Evolutionary conservation across 1,140 invertebrate genomes (phyloP), one percentile per base, ranked within the genome.

Genomic region (Heliothis subflexa): DNA sequence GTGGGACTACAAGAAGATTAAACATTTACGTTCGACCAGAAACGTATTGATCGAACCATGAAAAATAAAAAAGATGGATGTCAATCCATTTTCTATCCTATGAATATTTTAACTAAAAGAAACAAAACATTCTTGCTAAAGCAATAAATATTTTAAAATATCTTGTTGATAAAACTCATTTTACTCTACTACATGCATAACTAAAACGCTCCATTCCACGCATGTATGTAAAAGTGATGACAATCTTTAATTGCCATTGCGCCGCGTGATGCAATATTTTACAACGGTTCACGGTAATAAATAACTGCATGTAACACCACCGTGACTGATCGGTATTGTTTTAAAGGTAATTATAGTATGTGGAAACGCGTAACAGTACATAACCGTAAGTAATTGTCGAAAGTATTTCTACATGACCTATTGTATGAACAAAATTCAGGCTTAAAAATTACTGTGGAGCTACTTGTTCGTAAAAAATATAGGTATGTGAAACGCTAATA

Each of bases 251-350:
- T 70, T 25, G 45, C 21, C 28, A 13, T 50, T 50, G 47, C 66
- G 18, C 25, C 45, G 16, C 18, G 12, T 52, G 59, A 52, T 13
- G 47, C 47, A 50, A 70, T 14, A 21, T 49, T 70, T 50, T 25
- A 52, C 14, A 70, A 77, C 54, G 59, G 50, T 78, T 81, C 25
- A 66, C 70, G 25, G 72, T 76, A 59, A 76, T 80, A 71, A 75
- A 81, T 81, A 73, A 72, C 59, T 61, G 54, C 74, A 50, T 50
- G 47, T 50, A 49, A 70, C 52, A 75, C 25, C 18, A 73, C 68
- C 62, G 70, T 81, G 75, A 81, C 79, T 45, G 76, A 81, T 81
- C 59, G 21, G 54, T 49, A 47, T 70, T 75, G 52, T 75, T 54
- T 75, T 68, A 59, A 18, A 50, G 45, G 78, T 25, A 14, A 52